A percentile compares a stretch with the other conserved stretches of the same genome.
These are phyloP conservation scores for Drosophila hydei DNA, from an alignment of 1,140 invertebrate genomes.

Conservation along the genomic window DNA sequence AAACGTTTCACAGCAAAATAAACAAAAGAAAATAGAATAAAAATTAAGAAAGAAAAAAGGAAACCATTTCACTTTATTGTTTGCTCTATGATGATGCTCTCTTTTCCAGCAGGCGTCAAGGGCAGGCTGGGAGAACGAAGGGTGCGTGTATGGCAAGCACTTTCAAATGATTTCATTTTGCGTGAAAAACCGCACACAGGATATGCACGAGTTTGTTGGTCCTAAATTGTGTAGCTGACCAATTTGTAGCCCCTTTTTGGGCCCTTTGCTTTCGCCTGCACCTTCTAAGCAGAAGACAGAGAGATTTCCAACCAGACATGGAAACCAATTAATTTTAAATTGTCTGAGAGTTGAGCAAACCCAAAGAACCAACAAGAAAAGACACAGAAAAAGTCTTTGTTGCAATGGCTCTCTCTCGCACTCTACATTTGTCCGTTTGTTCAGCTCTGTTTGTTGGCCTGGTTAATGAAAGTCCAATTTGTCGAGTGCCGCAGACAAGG, in stretches of 20 bases:
- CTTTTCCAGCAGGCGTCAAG: slow-evolving; percentile 8
- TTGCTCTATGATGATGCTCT: slow-evolving; percentile 53
- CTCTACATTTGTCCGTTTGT: slow-evolving; percentile 22
- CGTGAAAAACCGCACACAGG: slow-evolving; percentile 58
- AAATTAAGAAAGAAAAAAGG: slow-evolving; percentile 35
- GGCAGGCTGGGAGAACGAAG: no score
- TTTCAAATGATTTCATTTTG: slow-evolving; percentile 81
- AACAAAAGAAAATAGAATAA: slow-evolving; percentile 25
- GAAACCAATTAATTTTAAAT: slow-evolving; percentile 82
- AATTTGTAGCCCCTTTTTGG: slow-evolving; percentile 32
- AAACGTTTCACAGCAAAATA: slow-evolving; percentile 23
- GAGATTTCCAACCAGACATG: slow-evolving; percentile 50
- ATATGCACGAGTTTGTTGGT: slow-evolving; percentile 31
- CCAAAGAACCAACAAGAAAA: slow-evolving; percentile 31
- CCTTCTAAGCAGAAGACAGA: slow-evolving; percentile 27
- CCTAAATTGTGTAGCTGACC: slow-evolving; percentile 36
- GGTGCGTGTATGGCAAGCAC: slow-evolving; percentile 46
- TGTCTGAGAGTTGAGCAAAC: slow-evolving; percentile 60
- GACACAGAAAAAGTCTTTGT: slow-evolving; percentile 24
- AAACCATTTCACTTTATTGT: slow-evolving; percentile 67
- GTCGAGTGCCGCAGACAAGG: slow-evolving; percentile 46
- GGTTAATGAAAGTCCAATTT: slow-evolving; percentile 49
- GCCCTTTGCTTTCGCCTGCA: slow-evolving; percentile 24
- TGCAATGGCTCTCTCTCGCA: slow-evolving; percentile 2
- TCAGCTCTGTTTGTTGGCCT: slow-evolving; percentile 39